Evolutionary conservation across 2,888 invertebrate species (phyloP).

Genomic region (Troilus luridus): DNA sequence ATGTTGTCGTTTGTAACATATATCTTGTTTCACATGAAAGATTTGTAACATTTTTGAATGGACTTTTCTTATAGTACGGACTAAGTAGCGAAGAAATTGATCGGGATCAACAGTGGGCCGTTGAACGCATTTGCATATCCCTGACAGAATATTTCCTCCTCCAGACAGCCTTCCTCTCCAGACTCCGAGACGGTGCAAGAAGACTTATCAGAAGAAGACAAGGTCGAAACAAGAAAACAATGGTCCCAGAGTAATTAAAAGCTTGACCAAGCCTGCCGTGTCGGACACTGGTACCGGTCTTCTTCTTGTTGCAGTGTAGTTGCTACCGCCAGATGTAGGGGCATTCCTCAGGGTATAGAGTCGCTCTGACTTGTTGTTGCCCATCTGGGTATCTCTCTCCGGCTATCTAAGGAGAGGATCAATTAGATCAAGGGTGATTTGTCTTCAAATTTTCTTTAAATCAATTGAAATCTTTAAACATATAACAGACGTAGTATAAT

Average conservation of each 20-base stretch:
- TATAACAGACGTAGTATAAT: background rate
- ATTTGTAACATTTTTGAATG: background rate
- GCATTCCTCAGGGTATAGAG: conserved; percentile 33
- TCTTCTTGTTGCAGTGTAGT: conserved; percentile 32
- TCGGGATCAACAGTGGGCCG: background rate
- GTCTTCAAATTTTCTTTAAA: background rate
- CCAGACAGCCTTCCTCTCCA: background rate
- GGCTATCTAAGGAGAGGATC: background rate
- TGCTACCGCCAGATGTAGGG: conserved; percentile 20
- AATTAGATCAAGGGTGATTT: background rate
- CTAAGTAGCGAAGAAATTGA: background rate
- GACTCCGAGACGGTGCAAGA: background rate
- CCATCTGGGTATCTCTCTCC: background rate
- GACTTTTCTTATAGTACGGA: background rate
- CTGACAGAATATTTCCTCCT: background rate
- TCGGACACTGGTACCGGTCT: conserved; percentile 15
- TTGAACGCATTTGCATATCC: background rate
- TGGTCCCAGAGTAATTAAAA: conserved; percentile 22
- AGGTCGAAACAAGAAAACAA: conserved; percentile 22
- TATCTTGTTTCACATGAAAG: too few relatives aligned
- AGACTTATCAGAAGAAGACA: conserved; percentile 37
- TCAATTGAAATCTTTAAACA: background rate
- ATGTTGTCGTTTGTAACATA: too few relatives aligned
- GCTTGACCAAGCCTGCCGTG: conserved; percentile 14
- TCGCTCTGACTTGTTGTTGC: background rate